Evolutionary conservation across 2,113 vertebrate species (phyloP), one percentile per base, ranked within the genome.

Genomic region (Cygnus buccinator): DNA sequence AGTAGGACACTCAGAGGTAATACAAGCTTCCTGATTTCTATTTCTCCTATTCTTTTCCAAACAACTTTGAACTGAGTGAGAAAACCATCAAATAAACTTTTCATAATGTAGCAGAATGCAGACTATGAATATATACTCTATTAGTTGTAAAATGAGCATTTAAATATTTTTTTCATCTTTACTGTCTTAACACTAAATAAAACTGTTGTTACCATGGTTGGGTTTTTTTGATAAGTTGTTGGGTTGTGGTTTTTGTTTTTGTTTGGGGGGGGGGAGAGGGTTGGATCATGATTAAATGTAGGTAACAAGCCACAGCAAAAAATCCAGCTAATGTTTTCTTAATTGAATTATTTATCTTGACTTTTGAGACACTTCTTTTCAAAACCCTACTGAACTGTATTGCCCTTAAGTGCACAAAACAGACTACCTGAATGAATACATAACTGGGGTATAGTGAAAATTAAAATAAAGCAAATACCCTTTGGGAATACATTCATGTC

Each of bases 361-460:
- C 89, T 83, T 93, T 79, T 95, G 89, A 94, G 54, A 90, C 58
- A 92, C 50, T 94, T 87, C 16, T 96, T 95, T 93, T 86, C 63
- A 85, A 94, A 95, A 44, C 21, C 3, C 2, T 50, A 12, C 35
- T 62, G 35, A 79, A 71, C 41, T 77, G 39, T 58, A 66, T 55
- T 91, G 46, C 58, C 89, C 54, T 62, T 39, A 33, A 83, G 55
- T 58, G 13, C 41, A 85, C 63, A 85, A 85, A 95, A 72, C 61
- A 87, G 73, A 28, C 74, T 78, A 89, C 71, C 67, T 91, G 74
- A 84, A 84, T 3, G 31, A 82, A 62, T 59, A 43, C 63, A 7
- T 89, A 92, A 95, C 25, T 94, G 59, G 87, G 87, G n/a, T 79
- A 95, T 55, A 89, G 84, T 85, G 96, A 87, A 96, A 79, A 93